Base-by-base conservation (phyloP, 2,797 vertebrate genomes). In the Agapornis canus region DNA sequence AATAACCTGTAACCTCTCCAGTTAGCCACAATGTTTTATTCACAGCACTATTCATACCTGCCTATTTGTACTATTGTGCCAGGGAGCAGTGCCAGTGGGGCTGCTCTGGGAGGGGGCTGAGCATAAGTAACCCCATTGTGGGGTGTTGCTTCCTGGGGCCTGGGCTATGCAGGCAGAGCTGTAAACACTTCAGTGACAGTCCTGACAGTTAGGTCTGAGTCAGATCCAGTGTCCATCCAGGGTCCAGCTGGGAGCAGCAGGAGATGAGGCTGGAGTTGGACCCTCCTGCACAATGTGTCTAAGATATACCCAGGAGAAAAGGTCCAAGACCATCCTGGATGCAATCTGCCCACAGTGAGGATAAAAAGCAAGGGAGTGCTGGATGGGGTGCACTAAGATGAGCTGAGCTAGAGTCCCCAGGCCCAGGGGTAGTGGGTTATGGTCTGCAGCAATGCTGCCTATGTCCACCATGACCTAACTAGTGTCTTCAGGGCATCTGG, bases 41-140 rank as follows among this genome's bases (percentile, higher is more conserved):
- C 26, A 42, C 2, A 1, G 25, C 17, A 32, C n/a, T n/a, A 9
- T 23, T 23, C 43, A 21, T 14, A 56, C 12, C 9, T 31, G 7
- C 4, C 60, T 31, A 12, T 26, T 70, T 79, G 60, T 6, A 31
- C 10, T 51, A 49, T 18, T 51, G 10, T 37, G 11, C 19, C 16
- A 49, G 35, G 8, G 23, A 0, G 1, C 6, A 4, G 15, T n/a
- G 18, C 23, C 40, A 43, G 25, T 0, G 0, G 18, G 35, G n/a
- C 20, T 51, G 20, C 8, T 6, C 27, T 3, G 4, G 29, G 35
- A 16, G 1, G 4, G 10, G 2, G 10, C 18, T 68, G n/a, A 54
- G 37, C 32, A 0, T 0, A 17, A 21, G 26, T 60, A 37, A 79
- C 48, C 11, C 11, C 40, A 23, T 14, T 1, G 0, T 49, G 25